phyloP scores from a whole-genome alignment of 2,888 invertebrate genomes.

The Euproctis similis region DNA sequence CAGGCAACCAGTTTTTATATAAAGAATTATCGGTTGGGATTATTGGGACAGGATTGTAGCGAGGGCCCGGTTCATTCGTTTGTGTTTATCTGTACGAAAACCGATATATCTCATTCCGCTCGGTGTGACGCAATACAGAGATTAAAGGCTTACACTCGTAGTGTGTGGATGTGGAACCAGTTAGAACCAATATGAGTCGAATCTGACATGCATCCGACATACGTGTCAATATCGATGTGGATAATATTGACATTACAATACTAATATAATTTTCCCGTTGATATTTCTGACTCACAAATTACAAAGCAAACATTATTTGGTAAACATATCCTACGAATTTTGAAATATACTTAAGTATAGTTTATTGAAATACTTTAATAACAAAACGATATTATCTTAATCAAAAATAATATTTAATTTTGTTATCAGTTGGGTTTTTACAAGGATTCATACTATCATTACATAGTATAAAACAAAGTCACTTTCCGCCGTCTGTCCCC shows the following conservation, averaged over 20 bases:
- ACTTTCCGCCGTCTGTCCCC: no score
- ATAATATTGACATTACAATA: conserved; percentile 27
- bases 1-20: conserved; percentile 63
- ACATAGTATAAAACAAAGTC: no score
- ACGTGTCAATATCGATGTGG: conserved; percentile 39
- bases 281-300: conserved; percentile 5
- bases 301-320: no score
- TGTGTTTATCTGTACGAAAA: conserved; percentile 64
- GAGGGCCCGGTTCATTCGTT: conserved; percentile 49
- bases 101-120: conserved; percentile 58
- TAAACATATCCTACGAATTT: no score
- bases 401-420: no score
- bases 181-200: conserved; percentile 57
- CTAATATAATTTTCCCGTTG: conserved; percentile 13
- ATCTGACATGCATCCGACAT: conserved; percentile 43
- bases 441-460: no score
- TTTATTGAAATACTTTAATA: no score
- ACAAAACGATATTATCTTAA: no score
- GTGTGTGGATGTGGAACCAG: conserved; percentile 49
- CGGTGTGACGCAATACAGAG: conserved; percentile 69
- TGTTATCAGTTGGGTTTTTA: no score
- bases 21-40: conserved; percentile 46
- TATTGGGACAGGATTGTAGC: conserved; percentile 37
- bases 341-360: no score
- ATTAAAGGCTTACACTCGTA: conserved; percentile 67